These are phyloP conservation scores for Stercorarius parasiticus DNA, from an alignment of 2,113 vertebrate species.

Conservation along the genomic window DNA sequence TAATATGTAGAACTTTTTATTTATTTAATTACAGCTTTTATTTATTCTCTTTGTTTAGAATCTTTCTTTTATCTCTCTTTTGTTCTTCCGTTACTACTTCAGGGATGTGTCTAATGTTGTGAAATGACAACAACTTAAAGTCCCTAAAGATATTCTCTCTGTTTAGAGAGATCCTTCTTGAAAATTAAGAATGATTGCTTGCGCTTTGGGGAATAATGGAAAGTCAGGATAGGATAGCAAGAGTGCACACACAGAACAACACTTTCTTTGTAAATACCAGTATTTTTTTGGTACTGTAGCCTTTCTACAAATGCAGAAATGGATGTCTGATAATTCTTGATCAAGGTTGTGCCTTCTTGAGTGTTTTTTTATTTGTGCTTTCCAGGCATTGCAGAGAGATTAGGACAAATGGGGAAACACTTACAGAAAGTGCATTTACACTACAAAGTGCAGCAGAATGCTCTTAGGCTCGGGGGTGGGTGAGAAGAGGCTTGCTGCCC, in stretches of 20 bases:
- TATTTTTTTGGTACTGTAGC: not conserved
- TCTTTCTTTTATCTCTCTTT: not conserved
- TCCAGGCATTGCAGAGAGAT: not conserved
- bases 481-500: not conserved
- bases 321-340: not conserved
- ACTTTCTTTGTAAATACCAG: not conserved
- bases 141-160: not conserved
- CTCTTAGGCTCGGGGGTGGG: not conserved
- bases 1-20: not conserved
- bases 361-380: not conserved
- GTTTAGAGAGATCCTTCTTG: not conserved
- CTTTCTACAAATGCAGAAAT: not conserved
- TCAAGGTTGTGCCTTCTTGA: not conserved
- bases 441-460: not conserved
- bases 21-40: slow-evolving; percentile 1
- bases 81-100: not conserved
- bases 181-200: slow-evolving; percentile 37
- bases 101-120: not conserved
- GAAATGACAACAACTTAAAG: not conserved
- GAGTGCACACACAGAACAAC: not conserved
- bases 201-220: not conserved
- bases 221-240: not conserved
- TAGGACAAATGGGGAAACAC: not conserved
- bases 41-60: slow-evolving; percentile 14
- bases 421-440: not conserved